Conservation (phyloP, 2,888 invertebrate genomes). For the Melanophora roralis region DNA sequence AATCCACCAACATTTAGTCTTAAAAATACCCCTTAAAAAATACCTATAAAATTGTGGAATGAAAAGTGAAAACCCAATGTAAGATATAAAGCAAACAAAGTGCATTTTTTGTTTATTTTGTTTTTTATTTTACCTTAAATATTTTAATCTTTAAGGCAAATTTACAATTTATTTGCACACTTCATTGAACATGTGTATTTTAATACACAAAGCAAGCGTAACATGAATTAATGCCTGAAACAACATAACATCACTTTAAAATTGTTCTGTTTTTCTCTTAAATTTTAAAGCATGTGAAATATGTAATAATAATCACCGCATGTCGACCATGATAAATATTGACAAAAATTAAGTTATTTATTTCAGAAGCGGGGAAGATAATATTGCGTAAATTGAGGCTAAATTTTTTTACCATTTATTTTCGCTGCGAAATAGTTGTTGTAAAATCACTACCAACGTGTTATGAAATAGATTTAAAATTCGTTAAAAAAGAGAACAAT, state of each 20-base stretch:
- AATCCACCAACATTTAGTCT: conserved; percentile 1
- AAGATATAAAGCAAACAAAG: conserved; percentile 2
- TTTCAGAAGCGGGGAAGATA: too few relatives aligned
- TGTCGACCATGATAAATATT: conserved; percentile 31
- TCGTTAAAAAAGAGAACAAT: too few relatives aligned
- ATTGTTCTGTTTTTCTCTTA: not conserved
- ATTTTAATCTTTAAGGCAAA: conserved; percentile 55
- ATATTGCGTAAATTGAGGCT: too few relatives aligned
- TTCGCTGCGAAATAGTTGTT: too few relatives aligned
- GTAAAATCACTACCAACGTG: too few relatives aligned
- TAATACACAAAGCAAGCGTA: not conserved
- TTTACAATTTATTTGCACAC: conserved; percentile 22
- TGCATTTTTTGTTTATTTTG: conserved; percentile 12
- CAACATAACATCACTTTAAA: not conserved
- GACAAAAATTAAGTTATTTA: not conserved
- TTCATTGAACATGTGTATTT: conserved; percentile 44
- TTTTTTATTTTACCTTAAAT: conserved; percentile 17
- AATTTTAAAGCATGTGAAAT: conserved; percentile 30
- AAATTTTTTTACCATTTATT: too few relatives aligned
- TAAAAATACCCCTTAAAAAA: not conserved
- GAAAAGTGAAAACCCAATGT: conserved; percentile 3
- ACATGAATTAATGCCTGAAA: conserved; percentile 18
- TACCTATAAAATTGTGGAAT: not conserved
- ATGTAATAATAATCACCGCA: conserved; percentile 17
- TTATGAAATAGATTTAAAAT: too few relatives aligned